phyloP scores from a whole-genome alignment of 2,797 vertebrate species.

The Gymnoscopelus braueri region DNA sequence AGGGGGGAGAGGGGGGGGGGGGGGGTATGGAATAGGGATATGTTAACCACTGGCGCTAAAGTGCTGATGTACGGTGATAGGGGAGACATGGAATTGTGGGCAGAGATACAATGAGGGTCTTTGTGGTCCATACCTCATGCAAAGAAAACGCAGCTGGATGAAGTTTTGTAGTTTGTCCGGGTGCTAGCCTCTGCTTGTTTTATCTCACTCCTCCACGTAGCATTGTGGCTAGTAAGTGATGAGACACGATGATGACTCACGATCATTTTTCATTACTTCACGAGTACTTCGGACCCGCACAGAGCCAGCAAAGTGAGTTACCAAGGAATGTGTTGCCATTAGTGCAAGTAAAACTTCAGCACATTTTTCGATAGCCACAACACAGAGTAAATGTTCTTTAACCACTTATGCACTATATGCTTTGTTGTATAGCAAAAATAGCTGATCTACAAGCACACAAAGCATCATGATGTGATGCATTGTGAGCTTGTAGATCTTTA shows the following conservation, averaged over 20 bases:
- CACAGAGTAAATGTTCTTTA: constrained; percentile 1
- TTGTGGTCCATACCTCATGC: constrained; percentile 60
- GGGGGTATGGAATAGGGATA: constrained; percentile 34
- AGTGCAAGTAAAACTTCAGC: constrained; percentile 33
- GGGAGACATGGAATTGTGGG: constrained; percentile 51
- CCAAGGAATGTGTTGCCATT: background rate
- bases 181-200: constrained; percentile 37
- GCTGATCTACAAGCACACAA: background rate
- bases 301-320: background rate
- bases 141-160: constrained; percentile 41
- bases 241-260: constrained; percentile 13
- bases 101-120: constrained; percentile 66
- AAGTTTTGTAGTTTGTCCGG: constrained; percentile 46
- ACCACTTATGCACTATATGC: constrained; percentile 2
- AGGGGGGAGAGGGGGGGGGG: constrained; percentile 24
- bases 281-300: background rate
- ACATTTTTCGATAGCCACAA: constrained; percentile 5
- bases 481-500: too few species aligned
- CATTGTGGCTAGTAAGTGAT: constrained; percentile 18
- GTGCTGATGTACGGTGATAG: constrained; percentile 75
- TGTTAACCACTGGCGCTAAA: constrained; percentile 67
- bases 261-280: background rate
- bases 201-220: constrained; percentile 46
- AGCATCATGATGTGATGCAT: too few species aligned
- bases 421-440: too few species aligned